Conservation (phyloP, 2,888 invertebrate species). For the Polydrusus cervinus region DNA sequence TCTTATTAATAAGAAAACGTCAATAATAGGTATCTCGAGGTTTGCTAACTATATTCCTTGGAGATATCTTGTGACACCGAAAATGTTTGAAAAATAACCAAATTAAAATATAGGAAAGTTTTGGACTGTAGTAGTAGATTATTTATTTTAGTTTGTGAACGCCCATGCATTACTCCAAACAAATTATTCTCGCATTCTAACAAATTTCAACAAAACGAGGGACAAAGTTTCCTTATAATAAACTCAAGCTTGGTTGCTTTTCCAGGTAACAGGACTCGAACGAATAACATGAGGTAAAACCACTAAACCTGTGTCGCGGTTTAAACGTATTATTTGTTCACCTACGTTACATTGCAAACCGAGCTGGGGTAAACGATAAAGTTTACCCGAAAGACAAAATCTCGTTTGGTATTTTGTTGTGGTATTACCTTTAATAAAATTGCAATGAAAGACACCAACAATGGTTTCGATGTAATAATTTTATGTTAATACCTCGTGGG, state of each 20-base stretch:
- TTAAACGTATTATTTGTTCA: neutral
- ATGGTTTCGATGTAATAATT: no score
- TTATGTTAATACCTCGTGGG: no score
- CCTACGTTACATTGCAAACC: neutral
- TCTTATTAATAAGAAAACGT: no score
- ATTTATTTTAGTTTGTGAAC: no score
- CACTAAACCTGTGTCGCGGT: slow-evolving; percentile 6
- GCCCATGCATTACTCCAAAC: neutral
- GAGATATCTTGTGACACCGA: no score
- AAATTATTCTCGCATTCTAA: neutral
- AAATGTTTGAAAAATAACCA: no score
- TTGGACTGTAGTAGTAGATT: no score
- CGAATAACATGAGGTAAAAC: slow-evolving; percentile 4
- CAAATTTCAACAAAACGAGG: neutral
- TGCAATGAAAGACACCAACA: no score
- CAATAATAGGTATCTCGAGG: no score
- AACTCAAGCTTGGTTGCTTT: neutral
- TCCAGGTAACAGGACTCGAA: slow-evolving; percentile 2
- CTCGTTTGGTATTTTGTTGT: neutral
- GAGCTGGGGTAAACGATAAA: neutral
- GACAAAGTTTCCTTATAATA: slow-evolving; percentile 3
- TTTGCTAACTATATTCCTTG: no score
- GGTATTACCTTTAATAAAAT: neutral
- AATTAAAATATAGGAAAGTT: no score
- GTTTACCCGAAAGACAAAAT: neutral